Evolutionary conservation across 2,888 invertebrate species (phyloP).

Genomic region (Girardia tigrina): DNA sequence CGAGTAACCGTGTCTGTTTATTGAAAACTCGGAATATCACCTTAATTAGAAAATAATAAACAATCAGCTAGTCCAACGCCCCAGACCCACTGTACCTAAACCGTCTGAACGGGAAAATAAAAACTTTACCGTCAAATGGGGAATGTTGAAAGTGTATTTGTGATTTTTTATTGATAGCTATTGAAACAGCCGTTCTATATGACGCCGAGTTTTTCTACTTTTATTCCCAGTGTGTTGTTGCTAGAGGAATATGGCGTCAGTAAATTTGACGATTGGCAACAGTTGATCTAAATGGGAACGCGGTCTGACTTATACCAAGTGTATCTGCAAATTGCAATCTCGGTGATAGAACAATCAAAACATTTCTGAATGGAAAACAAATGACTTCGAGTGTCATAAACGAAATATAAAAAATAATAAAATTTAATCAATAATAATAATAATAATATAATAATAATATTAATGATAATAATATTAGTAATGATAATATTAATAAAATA

Average conservation of each 20-base stretch:
- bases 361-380: constrained; percentile 1
- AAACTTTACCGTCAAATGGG: constrained; percentile 23
- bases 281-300: neutral
- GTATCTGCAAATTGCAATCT: neutral
- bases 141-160: constrained; percentile 14
- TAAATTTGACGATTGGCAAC: constrained; percentile 17
- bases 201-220: constrained; percentile 16
- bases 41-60: constrained; percentile 23
- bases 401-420: neutral
- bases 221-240: neutral
- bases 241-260: constrained; percentile 6
- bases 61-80: neutral
- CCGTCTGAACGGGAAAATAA: neutral
- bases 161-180: constrained; percentile 15
- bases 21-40: constrained; percentile 7
- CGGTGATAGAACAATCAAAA: constrained; percentile 23
- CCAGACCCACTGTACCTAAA: neutral
- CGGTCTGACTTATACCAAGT: constrained; percentile 16
- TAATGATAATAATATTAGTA: too few relatives aligned
- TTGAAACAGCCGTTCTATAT: constrained; percentile 18
- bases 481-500: too few relatives aligned
- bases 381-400: neutral
- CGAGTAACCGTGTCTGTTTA: constrained; percentile 14
- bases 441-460: too few relatives aligned
- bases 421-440: too few relatives aligned